These are phyloP conservation scores for Okamejei kenojei DNA, from an alignment of 2,797 vertebrate species.

Conservation along the genomic window DNA sequence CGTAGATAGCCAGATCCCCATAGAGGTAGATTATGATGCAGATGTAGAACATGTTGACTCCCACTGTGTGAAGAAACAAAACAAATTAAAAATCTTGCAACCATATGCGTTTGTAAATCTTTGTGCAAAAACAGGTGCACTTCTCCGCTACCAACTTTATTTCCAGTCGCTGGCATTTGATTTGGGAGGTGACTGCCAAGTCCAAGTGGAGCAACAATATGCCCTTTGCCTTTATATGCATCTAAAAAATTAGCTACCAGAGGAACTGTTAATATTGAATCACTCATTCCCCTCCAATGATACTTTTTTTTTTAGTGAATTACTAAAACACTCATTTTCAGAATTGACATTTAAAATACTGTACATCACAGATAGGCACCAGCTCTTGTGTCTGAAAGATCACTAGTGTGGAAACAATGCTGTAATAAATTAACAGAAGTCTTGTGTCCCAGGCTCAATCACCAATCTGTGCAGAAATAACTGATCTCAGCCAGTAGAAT, in stretches of 20 bases:
- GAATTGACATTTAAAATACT: neutral
- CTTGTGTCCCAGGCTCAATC: too few species aligned
- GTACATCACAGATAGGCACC: neutral
- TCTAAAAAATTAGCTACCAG: neutral
- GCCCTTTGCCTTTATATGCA: slow-evolving; percentile 16
- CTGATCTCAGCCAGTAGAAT: neutral
- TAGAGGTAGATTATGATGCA: slow-evolving; percentile 96
- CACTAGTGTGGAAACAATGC: neutral
- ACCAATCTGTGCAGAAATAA: neutral
- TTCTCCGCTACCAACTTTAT: slow-evolving; percentile 22
- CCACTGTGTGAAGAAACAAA: slow-evolving; percentile 62
- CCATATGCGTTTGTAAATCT: slow-evolving; percentile 33
- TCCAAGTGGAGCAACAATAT: neutral
- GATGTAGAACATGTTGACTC: slow-evolving; percentile 96
- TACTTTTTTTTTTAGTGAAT: neutral
- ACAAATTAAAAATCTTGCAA: slow-evolving; percentile 29
- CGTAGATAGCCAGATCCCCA: slow-evolving; percentile 94
- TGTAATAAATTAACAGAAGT: neutral
- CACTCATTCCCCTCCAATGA: neutral
- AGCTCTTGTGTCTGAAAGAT: neutral
- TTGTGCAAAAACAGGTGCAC: slow-evolving; percentile 30
- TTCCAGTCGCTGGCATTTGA: slow-evolving; percentile 27
- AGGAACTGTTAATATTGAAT: neutral
- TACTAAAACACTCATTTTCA: neutral
- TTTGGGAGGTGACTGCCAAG: neutral